These are phyloP conservation scores for Cephus nigrinus DNA, from an alignment of 2,888 invertebrate genomes.

Conservation along the genomic window DNA sequence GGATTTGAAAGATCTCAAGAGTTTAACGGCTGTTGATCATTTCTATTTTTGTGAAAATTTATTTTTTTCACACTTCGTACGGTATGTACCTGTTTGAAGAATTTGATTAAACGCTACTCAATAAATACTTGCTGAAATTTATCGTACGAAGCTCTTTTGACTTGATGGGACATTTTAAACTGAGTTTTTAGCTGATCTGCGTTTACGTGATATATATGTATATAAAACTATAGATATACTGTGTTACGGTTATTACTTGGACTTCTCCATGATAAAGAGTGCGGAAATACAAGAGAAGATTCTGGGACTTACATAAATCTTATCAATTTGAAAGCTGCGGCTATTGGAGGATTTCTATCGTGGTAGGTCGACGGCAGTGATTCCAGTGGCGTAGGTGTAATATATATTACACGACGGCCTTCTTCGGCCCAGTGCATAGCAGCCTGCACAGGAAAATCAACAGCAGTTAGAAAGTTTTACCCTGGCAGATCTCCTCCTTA, in stretches of 20 bases:
- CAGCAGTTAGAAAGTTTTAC: not conserved
- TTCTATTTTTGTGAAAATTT: not conserved
- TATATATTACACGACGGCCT: conserved; percentile 54
- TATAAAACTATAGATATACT: not conserved
- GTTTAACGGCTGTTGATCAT: not conserved
- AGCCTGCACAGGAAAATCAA: conserved; percentile 36
- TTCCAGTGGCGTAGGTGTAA: conserved; percentile 48
- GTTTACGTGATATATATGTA: too few species aligned
- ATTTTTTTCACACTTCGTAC: not conserved
- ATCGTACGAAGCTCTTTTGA: not conserved
- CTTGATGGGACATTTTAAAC: not conserved
- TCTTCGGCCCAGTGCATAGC: conserved; percentile 59
- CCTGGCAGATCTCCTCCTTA: not conserved
- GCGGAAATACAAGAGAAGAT: not conserved
- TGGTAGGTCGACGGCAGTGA: conserved; percentile 53
- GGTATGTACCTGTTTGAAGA: not conserved
- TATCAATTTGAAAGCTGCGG: conserved; percentile 51
- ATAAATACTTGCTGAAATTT: not conserved
- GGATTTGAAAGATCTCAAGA: not conserved
- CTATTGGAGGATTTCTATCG: conserved; percentile 47
- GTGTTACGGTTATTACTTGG: not conserved
- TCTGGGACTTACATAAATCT: conserved; percentile 55
- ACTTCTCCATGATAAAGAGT: not conserved
- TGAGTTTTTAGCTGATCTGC: not conserved
- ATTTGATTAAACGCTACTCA: not conserved